A percentile compares a stretch with the other conserved stretches of the same genome.
phyloP scores from a whole-genome alignment of 2,888 invertebrate genomes.

The Caenorhabditis sp. region DNA sequence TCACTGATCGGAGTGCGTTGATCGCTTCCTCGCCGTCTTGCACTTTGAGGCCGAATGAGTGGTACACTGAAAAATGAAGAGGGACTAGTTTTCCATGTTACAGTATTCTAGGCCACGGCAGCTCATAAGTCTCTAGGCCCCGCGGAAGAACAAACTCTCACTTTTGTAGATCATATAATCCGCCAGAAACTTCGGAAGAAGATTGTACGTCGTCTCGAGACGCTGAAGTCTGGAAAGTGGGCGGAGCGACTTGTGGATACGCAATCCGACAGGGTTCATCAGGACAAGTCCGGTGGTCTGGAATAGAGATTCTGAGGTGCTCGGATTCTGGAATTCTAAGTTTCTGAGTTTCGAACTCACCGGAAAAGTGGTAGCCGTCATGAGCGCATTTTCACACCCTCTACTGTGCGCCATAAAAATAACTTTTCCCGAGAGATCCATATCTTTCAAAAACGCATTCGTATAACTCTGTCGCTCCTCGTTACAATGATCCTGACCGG shows the following conservation, averaged over 20 bases:
- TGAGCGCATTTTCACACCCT: slow-evolving; percentile 73
- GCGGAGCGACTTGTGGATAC: slow-evolving; percentile 69
- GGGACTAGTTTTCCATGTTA: too few species aligned
- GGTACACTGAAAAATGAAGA: slow-evolving; percentile 56
- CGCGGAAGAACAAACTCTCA: slow-evolving; percentile 1
- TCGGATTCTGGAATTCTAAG: background rate
- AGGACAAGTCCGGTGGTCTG: slow-evolving; percentile 67
- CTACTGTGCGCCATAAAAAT: slow-evolving; percentile 69
- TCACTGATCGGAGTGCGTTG: slow-evolving; percentile 57
- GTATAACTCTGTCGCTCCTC: slow-evolving; percentile 67
- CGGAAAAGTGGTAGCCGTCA: slow-evolving; percentile 54
- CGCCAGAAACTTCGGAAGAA: slow-evolving; percentile 41
- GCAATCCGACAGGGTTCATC: slow-evolving; percentile 71
- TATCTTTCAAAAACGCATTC: slow-evolving; percentile 64
- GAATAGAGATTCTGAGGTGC: background rate
- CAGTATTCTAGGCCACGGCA: too few species aligned
- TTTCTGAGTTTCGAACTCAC: background rate
- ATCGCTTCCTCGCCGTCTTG: slow-evolving; percentile 62
- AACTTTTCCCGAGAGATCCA: slow-evolving; percentile 56
- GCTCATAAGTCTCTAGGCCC: too few species aligned
- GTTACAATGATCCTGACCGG: slow-evolving; percentile 59
- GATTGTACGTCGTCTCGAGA: slow-evolving; percentile 11
- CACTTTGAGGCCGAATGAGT: slow-evolving; percentile 47
- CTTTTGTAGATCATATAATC: slow-evolving; percentile 46
- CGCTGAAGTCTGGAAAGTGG: slow-evolving; percentile 44